Evolutionary conservation across 1,140 invertebrate genomes (phyloP), one percentile per base, ranked within the genome.

Genomic region (Hyphantria cunea): DNA sequence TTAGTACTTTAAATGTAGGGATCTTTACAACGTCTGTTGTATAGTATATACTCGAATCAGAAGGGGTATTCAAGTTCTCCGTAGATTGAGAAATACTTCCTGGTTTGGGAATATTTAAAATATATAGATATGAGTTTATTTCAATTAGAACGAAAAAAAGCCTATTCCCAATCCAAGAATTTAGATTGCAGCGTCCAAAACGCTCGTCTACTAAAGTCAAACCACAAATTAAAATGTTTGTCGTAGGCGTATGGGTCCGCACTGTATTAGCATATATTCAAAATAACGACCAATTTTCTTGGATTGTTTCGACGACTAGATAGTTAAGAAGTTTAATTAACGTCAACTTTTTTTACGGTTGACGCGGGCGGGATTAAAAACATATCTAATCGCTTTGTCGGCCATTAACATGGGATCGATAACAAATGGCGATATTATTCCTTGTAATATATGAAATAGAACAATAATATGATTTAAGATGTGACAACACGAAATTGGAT

Each of bases 221-320:
- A 1, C 44, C 7, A 42, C 48, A 41, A 52, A 48, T 51, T 58
- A 49, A 44, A 58, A 33, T 48, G 55, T 56, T 49, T 56, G 47
- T 59, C 60, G 66, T 68, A 59, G 60, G 66, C 66, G 66, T 63
- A 32, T 49, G 32, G 17, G 41, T 48, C 55, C 25, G 33, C 59
- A 5, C 51, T 39, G 14, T 53, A 70, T 70, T 70, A 66, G 50
- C 69, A 66, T 66, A 63, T 63, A 70, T 64, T 52, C 32, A 59
- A 54, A 70, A 59, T 64, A 60, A 70, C 52, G 52, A 70, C 48
- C 53, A 53, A 39, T 59, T 60, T 39, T 47, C 9, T 48, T 59
- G 58, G 51, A 62, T 62, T 61, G 63, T 70, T 70, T 61, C 48
- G 32, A 31, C 39, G 25, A 51, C 51, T 44, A 54, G 44, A 64